These are phyloP conservation scores for Diaperis boleti DNA, from an alignment of 2,888 invertebrate species.

Conservation along the genomic window DNA sequence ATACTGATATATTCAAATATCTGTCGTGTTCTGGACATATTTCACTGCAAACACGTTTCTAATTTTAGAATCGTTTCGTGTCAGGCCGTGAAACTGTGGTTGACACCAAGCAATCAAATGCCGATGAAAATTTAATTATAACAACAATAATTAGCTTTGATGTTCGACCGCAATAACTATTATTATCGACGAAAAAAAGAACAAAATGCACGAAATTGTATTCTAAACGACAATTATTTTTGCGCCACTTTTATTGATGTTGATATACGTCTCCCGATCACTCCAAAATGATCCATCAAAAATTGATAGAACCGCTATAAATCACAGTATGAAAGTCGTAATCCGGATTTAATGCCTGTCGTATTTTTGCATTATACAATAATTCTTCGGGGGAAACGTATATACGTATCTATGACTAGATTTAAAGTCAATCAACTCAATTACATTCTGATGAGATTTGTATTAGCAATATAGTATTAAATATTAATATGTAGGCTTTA, in stretches of 20 bases:
- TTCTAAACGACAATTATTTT: constrained; percentile 16
- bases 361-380: constrained; percentile 38
- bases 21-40: constrained; percentile 44
- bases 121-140: constrained; percentile 43
- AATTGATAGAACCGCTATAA: constrained; percentile 36
- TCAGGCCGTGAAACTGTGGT: constrained; percentile 44
- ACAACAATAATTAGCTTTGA: constrained; percentile 32
- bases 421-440: constrained; percentile 45
- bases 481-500: no score
- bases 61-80: constrained; percentile 46
- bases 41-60: constrained; percentile 44
- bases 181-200: background rate
- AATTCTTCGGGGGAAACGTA: constrained; percentile 17
- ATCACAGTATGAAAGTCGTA: constrained; percentile 33
- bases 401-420: constrained; percentile 36
- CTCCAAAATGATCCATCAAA: constrained; percentile 34
- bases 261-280: constrained; percentile 28
- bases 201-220: background rate
- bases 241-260: constrained; percentile 19
- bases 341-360: constrained; percentile 29
- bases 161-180: background rate
- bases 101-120: constrained; percentile 44
- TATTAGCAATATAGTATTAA: constrained; percentile 28
- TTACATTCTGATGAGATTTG: constrained; percentile 43
- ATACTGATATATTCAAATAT: constrained; percentile 36